A percentile compares a stretch with the other conserved stretches of the same genome.
Conservation (phyloP, 1,140 invertebrate genomes). For the Thaumetopoea pityocampa region DNA sequence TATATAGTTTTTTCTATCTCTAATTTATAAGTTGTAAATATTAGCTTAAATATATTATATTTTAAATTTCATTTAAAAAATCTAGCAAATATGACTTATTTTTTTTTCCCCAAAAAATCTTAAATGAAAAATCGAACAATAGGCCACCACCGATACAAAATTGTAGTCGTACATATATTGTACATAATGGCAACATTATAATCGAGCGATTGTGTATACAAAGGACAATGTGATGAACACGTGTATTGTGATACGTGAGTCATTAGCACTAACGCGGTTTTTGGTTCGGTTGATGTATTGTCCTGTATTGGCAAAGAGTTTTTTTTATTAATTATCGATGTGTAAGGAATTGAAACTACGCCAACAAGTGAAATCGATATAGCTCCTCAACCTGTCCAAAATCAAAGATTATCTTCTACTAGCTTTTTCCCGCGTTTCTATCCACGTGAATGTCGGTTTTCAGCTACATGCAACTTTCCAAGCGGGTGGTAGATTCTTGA, state of each 20-base stretch:
- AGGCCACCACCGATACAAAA: conserved; percentile 29
- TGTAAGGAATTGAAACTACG: conserved; percentile 35
- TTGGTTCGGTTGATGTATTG: conserved; percentile 70
- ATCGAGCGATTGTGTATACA: conserved; percentile 45
- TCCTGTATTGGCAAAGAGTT: conserved; percentile 44
- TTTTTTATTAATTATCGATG: conserved; percentile 49
- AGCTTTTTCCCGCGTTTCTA: too few species aligned
- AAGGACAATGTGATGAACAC: conserved; percentile 57
- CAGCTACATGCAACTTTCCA: too few species aligned
- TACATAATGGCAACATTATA: conserved; percentile 45
- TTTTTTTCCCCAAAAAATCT: too few species aligned
- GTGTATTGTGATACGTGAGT: conserved; percentile 71
- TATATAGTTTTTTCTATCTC: too few species aligned
- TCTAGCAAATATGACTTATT: too few species aligned
- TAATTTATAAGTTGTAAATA: too few species aligned
- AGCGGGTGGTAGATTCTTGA: too few species aligned
- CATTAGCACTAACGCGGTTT: conserved; percentile 56
- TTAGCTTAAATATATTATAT: too few species aligned
- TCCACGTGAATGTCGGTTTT: too few species aligned
- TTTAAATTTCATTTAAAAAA: too few species aligned
- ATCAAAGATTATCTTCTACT: too few species aligned
- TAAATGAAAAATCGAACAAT: conserved; percentile 39
- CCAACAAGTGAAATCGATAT: conserved; percentile 49
- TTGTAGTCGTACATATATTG: conserved; percentile 8
- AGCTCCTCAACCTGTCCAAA: too few species aligned